Base-by-base conservation (phyloP, 64 coral and sea anemone genomes). In the Cladopsammia gracilis region DNA sequence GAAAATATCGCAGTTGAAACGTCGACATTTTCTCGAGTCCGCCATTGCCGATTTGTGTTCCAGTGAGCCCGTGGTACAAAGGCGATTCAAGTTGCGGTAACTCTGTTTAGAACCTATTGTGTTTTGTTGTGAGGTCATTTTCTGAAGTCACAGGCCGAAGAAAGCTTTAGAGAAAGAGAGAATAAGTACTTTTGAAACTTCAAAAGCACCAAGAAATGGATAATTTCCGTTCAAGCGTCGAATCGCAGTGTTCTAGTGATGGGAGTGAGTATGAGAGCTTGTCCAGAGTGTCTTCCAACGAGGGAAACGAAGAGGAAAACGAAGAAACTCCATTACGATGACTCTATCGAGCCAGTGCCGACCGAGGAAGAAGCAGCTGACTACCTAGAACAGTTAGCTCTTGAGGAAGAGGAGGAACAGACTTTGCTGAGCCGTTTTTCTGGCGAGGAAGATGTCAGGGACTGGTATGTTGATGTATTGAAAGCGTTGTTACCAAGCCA, bases 331-430 rank as follows among this genome's bases (percentile, higher is more conserved):
- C n/a, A n/a, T 57, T 84, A 84, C 64, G 80, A 84, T 23, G 80
- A 84, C 10, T 48, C 59, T 14, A 5, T 84, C 6, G 80, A 87
- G 12, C 85, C 85, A 13, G 85, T 70, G 11, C 62, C 85, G 48
- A 87, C 64, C 47, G 85, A 87, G 72, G 64, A 87, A 71, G 85
- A 87, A 46, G 67, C 62, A 24, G 85, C 67, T 10, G 46, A 4
- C 1, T 87, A 71, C 22, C 18, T 69, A 3, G 67, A 71, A 11
- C 85, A 87, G 23, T 44, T 87, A 1, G 19, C 25, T 3, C 7
- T 67, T 2, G 85, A 87, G 16, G 85, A 68, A 48, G 67, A 71
- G 62, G 59, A 58, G 54, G 85, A 87, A 48, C 12, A 72, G 47
- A 58, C 14, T 73, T 50, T 87, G 7, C 11, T 87, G 22, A 69